These are phyloP conservation scores for Chlorops oryzae DNA, from an alignment of 1,140 invertebrate genomes.

Conservation along the genomic window DNA sequence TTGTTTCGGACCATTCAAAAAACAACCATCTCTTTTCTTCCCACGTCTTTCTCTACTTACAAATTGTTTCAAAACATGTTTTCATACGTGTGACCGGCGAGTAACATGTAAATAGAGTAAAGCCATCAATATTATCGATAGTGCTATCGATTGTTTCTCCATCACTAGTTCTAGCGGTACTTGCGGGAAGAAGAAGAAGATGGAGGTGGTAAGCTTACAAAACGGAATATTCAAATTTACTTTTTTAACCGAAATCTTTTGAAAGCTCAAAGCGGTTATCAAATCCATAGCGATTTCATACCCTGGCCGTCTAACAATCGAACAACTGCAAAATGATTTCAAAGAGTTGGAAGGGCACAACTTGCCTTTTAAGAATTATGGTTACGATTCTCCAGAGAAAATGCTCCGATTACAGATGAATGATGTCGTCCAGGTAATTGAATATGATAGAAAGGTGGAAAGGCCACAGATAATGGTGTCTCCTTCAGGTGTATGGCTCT, in stretches of 20 bases:
- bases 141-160: too few relatives aligned
- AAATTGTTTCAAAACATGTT: too few relatives aligned
- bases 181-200: constrained; percentile 23
- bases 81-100: too few relatives aligned
- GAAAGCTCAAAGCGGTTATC: constrained; percentile 27
- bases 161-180: not conserved
- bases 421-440: constrained; percentile 20
- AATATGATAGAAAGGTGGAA: not conserved
- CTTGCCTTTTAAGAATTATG: constrained; percentile 25
- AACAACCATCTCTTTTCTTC: too few relatives aligned
- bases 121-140: too few relatives aligned
- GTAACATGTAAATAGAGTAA: too few relatives aligned
- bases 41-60: too few relatives aligned
- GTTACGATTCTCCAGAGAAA: constrained; percentile 24
- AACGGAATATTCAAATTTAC: too few relatives aligned
- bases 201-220: too few relatives aligned
- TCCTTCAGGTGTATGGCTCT: constrained; percentile 21
- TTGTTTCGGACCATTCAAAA: too few relatives aligned
- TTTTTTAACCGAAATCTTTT: constrained; percentile 9
- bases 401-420: constrained; percentile 31
- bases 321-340: constrained; percentile 27
- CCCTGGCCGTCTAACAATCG: constrained; percentile 23
- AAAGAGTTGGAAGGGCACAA: constrained; percentile 20
- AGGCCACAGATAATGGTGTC: not conserved
- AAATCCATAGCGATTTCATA: constrained; percentile 33